Conservation (phyloP, 2,113 vertebrate genomes). For the Phaethon lepturus region DNA sequence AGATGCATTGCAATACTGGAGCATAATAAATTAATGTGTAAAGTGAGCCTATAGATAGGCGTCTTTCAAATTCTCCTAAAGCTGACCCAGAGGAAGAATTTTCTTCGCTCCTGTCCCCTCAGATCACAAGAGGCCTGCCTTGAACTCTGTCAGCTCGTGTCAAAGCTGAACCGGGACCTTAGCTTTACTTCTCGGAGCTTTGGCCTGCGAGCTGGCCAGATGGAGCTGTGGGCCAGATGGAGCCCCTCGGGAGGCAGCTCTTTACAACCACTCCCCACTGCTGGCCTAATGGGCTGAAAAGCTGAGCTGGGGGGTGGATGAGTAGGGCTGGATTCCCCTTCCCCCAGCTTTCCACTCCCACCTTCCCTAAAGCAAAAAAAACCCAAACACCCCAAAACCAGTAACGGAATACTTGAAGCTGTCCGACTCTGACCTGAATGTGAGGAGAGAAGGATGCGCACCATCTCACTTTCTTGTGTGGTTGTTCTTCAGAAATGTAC, state of each 20-base stretch:
- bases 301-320: not conserved
- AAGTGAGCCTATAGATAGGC: not conserved
- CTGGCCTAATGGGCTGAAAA: not conserved
- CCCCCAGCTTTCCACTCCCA: not conserved
- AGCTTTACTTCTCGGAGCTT: not conserved
- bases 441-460: not conserved
- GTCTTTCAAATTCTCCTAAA: not conserved
- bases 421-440: not conserved
- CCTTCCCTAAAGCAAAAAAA: not conserved
- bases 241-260: not conserved
- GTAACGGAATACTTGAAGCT: not conserved
- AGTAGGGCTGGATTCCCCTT: not conserved
- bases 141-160: not conserved
- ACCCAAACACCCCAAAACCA: accelerated
- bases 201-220: not conserved
- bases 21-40: not conserved
- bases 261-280: not conserved
- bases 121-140: not conserved
- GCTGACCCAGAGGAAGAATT: not conserved
- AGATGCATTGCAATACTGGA: not conserved
- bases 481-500: not conserved
- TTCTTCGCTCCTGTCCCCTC: not conserved
- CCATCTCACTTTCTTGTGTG: accelerated
- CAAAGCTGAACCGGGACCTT: not conserved
- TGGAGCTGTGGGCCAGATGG: not conserved